Base-by-base conservation (phyloP, 2,113 vertebrate species). In the Prionailurus bengalensis region DNA sequence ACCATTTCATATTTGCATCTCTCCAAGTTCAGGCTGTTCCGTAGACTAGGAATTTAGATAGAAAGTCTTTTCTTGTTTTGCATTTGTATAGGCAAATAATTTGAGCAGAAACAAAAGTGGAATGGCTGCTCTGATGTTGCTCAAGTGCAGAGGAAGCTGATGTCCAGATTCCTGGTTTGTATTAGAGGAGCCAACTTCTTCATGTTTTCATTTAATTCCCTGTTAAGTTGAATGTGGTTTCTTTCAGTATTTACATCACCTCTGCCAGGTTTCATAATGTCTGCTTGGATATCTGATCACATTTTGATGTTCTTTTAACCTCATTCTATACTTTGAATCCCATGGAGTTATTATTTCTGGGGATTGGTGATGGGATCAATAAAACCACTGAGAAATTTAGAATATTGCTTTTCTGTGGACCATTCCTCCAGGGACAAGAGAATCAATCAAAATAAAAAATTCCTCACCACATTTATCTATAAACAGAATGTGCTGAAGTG, bases 321-420 rank as follows among this genome's bases (percentile, higher is more conserved):
- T 94, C 27, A 76, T 51, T 94, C 81, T 96, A 25, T 79, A 78
- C n/a, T 90, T 95, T 66, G 83, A 96, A 66, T 94, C 36, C 51
- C 48, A 89, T 19, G 39, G 33, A 89, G 84, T 45, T 94, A 33
- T 86, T 93, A 70, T 94, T 94, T 93, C 94, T 90, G 45, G 79
- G 29, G 51, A 31, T 74, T 70, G 48, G 42, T 94, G 39, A 39
- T 87, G 5, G 15, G 55, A 96, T 97, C 95, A 94, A 95, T 97
- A 87, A 95, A 96, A 96, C 65, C 76, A 78, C 13, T 25, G 48
- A 90, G 73, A 87, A 96, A 94, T 96, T 87, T 91, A 96, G 48
- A 97, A 92, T 97, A 94, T 92, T 96, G 51, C 83, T 97, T 95
- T 97, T 89, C 79, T 90, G 42, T 58, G 55, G 66, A 53, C 79